phyloP scores from a whole-genome alignment of 1,140 invertebrate species.

The Metaphire vulgaris region DNA sequence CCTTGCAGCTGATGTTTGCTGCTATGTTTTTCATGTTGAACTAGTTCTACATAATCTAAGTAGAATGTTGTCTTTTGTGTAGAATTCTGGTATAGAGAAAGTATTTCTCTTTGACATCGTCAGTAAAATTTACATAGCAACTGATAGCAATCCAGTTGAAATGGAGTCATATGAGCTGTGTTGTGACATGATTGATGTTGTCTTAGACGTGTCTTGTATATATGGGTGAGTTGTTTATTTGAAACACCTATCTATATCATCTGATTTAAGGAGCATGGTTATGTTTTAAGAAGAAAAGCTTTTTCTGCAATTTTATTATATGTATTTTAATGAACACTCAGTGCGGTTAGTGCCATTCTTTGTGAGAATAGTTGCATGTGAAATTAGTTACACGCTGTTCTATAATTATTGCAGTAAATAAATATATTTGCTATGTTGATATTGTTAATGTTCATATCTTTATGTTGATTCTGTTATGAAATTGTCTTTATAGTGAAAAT shows the following conservation, averaged over 20 bases:
- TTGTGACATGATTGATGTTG: conserved; percentile 99
- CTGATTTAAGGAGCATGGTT: background rate
- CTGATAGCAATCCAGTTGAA: conserved; percentile 97
- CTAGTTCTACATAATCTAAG: too few species aligned
- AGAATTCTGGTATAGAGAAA: conserved; percentile 97
- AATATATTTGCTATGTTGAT: too few species aligned
- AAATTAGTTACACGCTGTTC: too few species aligned
- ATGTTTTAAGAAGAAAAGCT: background rate
- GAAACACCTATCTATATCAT: background rate
- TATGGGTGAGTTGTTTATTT: conserved; percentile 87
- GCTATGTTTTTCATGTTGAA: too few species aligned
- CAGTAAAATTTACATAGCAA: conserved; percentile 99
- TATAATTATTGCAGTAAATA: too few species aligned
- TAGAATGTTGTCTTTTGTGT: conserved; percentile 38
- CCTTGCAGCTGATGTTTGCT: too few species aligned
- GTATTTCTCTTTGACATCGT: conserved; percentile 97
- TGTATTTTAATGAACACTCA: too few species aligned
- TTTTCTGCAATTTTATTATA: too few species aligned
- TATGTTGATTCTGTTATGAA: too few species aligned
- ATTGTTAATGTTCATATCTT: too few species aligned
- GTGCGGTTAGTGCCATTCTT: too few species aligned
- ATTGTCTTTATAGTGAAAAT: conserved; percentile 7
- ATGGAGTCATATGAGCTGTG: conserved; percentile 99
- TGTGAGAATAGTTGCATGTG: too few species aligned
- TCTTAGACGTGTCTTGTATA: conserved; percentile 96